A percentile compares a stretch with the other conserved stretches of the same genome.
These are phyloP conservation scores for Hydrozoanthus gracilis DNA, from an alignment of 92 coral and sea anemone species.

Conservation along the genomic window DNA sequence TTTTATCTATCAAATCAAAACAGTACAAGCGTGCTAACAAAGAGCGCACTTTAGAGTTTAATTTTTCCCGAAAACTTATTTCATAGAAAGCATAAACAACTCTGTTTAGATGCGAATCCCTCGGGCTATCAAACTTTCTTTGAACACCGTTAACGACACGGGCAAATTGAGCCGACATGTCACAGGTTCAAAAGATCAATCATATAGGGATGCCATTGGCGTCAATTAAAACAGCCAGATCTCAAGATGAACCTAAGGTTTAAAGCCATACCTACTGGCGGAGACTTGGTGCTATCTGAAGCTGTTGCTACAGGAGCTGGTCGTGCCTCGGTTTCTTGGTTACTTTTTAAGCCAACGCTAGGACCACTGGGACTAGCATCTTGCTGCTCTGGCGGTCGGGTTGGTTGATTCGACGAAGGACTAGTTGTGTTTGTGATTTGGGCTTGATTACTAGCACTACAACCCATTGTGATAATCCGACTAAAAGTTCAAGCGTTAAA, in stretches of 20 bases:
- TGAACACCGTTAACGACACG: background rate
- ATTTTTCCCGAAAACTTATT: background rate
- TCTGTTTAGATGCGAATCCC: conserved; percentile 16
- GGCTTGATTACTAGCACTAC: conserved; percentile 77
- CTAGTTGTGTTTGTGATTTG: conserved; percentile 42
- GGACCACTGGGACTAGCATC: background rate
- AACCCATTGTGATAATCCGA: conserved; percentile 70
- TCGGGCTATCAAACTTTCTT: background rate
- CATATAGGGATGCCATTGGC: conserved; percentile 11
- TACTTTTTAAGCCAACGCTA: conserved; percentile 2
- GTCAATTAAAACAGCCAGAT: background rate
- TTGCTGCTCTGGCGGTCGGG: conserved; percentile 22
- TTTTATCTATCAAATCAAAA: background rate
- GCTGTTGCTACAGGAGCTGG: background rate
- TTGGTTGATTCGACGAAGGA: conserved; percentile 40
- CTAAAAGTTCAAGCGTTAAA: background rate
- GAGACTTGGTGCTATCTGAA: background rate
- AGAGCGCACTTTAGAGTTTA: background rate
- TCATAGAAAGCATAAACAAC: background rate
- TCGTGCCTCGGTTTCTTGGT: background rate
- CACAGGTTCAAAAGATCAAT: conserved; percentile 31
- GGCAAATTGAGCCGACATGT: background rate
- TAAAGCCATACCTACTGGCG: conserved; percentile 6
- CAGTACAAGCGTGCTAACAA: background rate
- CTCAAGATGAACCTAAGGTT: background rate